Evolutionary conservation across 2,113 vertebrate species (phyloP).

Genomic region (Murina feae): DNA sequence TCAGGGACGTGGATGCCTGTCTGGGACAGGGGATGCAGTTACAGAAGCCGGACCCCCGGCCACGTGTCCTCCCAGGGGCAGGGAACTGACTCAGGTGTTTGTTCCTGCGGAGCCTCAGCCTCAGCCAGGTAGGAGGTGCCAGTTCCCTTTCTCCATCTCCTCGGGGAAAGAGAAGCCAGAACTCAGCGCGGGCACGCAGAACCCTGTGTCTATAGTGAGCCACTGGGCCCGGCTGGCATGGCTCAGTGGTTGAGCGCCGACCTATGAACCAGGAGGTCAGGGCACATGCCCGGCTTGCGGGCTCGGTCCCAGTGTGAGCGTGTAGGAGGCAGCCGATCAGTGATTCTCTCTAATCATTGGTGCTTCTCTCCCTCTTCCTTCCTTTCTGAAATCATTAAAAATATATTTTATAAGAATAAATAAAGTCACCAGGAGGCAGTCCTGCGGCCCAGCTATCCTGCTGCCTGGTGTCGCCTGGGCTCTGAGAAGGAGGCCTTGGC

Average conservation of each 20-base stretch:
- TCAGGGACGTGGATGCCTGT: background rate
- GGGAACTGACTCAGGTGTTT: background rate
- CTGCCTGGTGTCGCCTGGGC: background rate
- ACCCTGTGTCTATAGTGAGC: background rate
- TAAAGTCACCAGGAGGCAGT: background rate
- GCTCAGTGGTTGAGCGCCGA: too few relatives aligned
- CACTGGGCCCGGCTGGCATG: too few relatives aligned
- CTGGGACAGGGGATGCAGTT: rapidly evolving
- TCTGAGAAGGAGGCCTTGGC: background rate
- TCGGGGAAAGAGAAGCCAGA: background rate
- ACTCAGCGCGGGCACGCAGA: background rate
- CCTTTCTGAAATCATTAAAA: too few relatives aligned
- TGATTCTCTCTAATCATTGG: too few relatives aligned
- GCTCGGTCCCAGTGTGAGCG: too few relatives aligned
- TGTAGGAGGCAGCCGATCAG: too few relatives aligned
- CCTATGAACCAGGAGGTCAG: too few relatives aligned
- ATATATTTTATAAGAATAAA: too few relatives aligned
- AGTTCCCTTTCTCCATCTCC: background rate
- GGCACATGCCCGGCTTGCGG: too few relatives aligned
- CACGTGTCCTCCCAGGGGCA: background rate
- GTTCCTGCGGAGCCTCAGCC: background rate
- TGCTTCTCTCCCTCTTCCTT: too few relatives aligned
- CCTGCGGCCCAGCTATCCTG: rapidly evolving
- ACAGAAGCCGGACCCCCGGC: too few relatives aligned
- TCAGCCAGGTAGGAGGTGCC: background rate